Evolutionary conservation across 2,888 invertebrate genomes (phyloP).

Genomic region (Bunonema sp.): DNA sequence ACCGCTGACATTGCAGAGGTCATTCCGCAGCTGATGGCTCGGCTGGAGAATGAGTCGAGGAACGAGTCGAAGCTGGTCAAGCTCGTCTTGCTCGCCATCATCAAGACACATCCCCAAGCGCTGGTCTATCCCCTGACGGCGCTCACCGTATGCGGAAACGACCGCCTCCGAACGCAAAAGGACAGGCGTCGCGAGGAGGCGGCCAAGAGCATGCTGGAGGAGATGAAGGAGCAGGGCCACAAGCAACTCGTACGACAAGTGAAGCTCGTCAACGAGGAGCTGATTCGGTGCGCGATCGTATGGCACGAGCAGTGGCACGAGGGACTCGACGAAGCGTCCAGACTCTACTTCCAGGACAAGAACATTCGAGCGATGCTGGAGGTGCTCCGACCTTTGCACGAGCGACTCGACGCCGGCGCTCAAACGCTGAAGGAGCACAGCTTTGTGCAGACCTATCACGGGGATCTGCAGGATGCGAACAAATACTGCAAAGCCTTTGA

Average conservation of each 20-base stretch:
- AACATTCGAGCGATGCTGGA: constrained; percentile 92
- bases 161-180: too few species aligned
- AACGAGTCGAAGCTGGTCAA: constrained; percentile 67
- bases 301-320: constrained; percentile 99
- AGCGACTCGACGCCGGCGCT: constrained; percentile 79
- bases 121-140: constrained; percentile 91
- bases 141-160: constrained; percentile 66
- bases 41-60: constrained; percentile 88
- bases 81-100: constrained; percentile 81
- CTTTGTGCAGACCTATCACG: constrained; percentile 62
- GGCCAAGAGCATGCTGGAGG: constrained; percentile 80
- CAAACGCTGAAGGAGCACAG: constrained; percentile 90
- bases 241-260: constrained; percentile 73
- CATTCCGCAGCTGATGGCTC: constrained; percentile 90
- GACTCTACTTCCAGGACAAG: constrained; percentile 78
- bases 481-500: constrained; percentile 83
- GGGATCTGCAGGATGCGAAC: constrained; percentile 79
- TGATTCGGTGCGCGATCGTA: constrained; percentile 73
- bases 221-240: constrained; percentile 83
- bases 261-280: constrained; percentile 61
- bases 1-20: constrained; percentile 52
- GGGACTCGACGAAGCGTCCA: constrained; percentile 55
- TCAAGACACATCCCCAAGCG: constrained; percentile 77
- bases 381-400: constrained; percentile 79
- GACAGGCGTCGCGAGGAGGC: constrained; percentile 71